A percentile compares a stretch with the other conserved stretches of the same genome.
Conservation (phyloP, 2,113 vertebrate genomes). For the Crotalus viridis region DNA sequence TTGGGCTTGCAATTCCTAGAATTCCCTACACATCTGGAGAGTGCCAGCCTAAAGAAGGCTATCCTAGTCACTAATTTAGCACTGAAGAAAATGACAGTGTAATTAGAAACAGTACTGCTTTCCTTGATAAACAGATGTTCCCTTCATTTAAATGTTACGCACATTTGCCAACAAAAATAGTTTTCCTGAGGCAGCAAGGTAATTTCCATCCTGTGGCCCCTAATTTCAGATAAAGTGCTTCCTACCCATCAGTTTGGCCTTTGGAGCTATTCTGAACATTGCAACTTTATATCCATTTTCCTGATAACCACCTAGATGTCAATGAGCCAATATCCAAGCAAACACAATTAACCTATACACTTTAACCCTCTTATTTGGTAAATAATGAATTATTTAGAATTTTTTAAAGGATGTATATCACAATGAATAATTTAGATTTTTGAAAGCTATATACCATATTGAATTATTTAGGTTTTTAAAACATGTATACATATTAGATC, state of each 20-base stretch:
- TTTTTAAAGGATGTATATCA: conserved; percentile 26
- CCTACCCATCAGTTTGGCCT: conserved; percentile 45
- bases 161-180: conserved; percentile 58
- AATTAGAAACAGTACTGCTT: conserved; percentile 69
- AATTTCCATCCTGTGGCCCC: conserved; percentile 65
- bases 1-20: background rate
- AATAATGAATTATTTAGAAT: conserved; percentile 61
- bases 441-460: background rate
- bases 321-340: conserved; percentile 60
- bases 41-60: background rate
- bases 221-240: conserved; percentile 54
- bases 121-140: conserved; percentile 71
- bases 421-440: conserved; percentile 55
- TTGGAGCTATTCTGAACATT: conserved; percentile 48
- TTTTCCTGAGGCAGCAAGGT: conserved; percentile 50
- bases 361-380: conserved; percentile 57
- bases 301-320: conserved; percentile 64
- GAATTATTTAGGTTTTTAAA: conserved; percentile 32
- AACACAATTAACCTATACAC: conserved; percentile 59
- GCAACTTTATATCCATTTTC: conserved; percentile 52
- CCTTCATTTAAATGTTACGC: conserved; percentile 61
- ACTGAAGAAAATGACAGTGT: conserved; percentile 66
- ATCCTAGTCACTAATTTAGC: conserved; percentile 67
- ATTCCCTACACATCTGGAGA: background rate
- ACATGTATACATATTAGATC: conserved; percentile 49